Evolutionary conservation across 1,140 invertebrate species (phyloP), one percentile per base, ranked within the genome.

Genomic region (Stegodyphus mimosarum): DNA sequence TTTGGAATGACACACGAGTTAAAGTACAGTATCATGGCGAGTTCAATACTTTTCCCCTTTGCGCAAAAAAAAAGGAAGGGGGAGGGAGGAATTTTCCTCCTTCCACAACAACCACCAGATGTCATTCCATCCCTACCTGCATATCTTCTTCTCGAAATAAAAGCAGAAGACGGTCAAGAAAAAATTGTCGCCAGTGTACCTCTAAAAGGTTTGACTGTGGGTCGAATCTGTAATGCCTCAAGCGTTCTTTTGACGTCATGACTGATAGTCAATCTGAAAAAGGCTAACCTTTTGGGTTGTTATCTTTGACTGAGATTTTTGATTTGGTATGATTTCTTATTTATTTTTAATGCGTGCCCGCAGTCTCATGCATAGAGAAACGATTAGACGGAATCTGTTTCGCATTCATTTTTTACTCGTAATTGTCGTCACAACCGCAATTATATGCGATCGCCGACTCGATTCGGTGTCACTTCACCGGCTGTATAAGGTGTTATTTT

Each of bases 201-300:
- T 53, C 72, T 11, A n/a, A 60, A 33, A 33, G 33, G 33, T 33
- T 33, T 33, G 33, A 3, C 33, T 33, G 33, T 33, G 33, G 33
- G 33, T 33, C 33, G 33, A 33, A 33, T 33, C 33, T 33, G 33
- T 33, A 33, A 33, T 33, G 33, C 51, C 52, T 11, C n/a, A 18
- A 13, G 13, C 51, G 33, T 74, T 33, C 1, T 33, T 33, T 33
- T 33, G 74, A 77, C 74, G 67, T n/a, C 70, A 79, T 79, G 77
- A 79, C 15, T 79, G 77, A 79, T 79, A 66, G 67, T 79, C 66
- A 69, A 70, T 70, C 52, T 69, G 66, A 79, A 79, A 70, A 79
- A 79, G 77, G 67, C 77, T 79, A 79, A 79, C 77, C 77, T 79
- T 79, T 79, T 70, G 77, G 67, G 77, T 79, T 79, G 77, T 79